Base-by-base conservation (phyloP, 2,888 invertebrate genomes). In the Blomia tropicalis region DNA sequence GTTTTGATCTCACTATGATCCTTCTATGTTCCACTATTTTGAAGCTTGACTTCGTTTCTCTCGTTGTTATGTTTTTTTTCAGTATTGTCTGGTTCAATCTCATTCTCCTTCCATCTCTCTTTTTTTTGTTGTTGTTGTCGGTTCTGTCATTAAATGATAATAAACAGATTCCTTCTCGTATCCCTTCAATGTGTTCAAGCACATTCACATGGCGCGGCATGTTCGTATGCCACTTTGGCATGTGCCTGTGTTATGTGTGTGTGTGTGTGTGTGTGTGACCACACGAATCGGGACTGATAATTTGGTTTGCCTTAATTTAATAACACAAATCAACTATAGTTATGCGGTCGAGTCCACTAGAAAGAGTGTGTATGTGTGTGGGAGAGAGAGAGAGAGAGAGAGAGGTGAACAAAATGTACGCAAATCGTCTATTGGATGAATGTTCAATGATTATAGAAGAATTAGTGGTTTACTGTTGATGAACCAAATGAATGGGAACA, bases 71-170 rank as follows among this genome's bases (percentile, higher is more conserved):
- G 14, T 41, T 41, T 14, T n/a, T 41, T 14, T n/a, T 17, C 14
- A 41, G 14, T 41, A 41, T n/a, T 41, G 14, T 41, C 41, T 17
- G 14, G 14, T 41, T 41, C 41, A 41, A 14, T 41, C 51, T 7
- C n/a, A 14, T 47, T 19, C 7, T 27, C n/a, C n/a, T n/a, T 47
- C n/a, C 51, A 11, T 19, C 11, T 47, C 7, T 19, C 51, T n/a
- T 27, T 7, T 7, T 47, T 7, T 7, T n/a, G 7, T 47, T 27
- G 7, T 14, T 14, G 7, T 47, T 7, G 5, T 14, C n/a, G 7
- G 51, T 47, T n/a, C 7, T 47, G 51, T 47, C 51, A 47, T 47
- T 47, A 47, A 47, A 47, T 47, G 51, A 47, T 47, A 47, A 47
- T 47, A 47, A 47, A 47, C 51, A 47, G 51, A 47, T 47, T 47